Evolutionary conservation across 1,140 invertebrate genomes (phyloP), one percentile per base, ranked within the genome.

Genomic region (Scaptomyza hsui): DNA sequence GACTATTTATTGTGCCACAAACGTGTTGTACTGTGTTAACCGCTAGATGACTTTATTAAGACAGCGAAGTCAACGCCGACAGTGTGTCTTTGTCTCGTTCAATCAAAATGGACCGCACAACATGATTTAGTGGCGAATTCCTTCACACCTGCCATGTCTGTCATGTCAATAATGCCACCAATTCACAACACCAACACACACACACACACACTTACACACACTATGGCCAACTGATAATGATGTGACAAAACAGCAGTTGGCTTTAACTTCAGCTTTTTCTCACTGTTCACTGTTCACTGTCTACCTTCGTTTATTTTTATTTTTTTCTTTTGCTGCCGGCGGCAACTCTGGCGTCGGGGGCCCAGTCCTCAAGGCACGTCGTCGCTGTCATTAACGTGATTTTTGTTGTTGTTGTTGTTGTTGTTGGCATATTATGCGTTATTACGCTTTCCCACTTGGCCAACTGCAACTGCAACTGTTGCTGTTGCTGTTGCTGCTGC

Each of bases 231-330:
- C 85, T 77, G 85, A 89, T 89, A 89, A 89, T 89, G 85, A 89
- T 89, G 83, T 89, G 83, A 89, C 83, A 89, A 89, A 89, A 89
- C 83, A 89, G 79, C 80, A 78, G 75, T 89, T 88, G 83, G 60
- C 73, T 89, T 61, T 71, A 32, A 19, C 15, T 24, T 21, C 12
- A 6, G 24, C 24, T 24, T 37, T 37, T 6, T 7, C 29, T 9
- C 7, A 2, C 19, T 52, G 26, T 4, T 18, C 24, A 24, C 24
- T 24, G 4, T 1, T 29, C 5, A 9, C 6, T 37, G 18, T 29
- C n/a, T 10, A 1, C 3, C 26, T 52, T 5, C 18, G 7, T 35
- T 13, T 37, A 0, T 52, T 4, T 21, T 5, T 53, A 4, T 0
- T 10, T 18, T n/a, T n/a, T 10, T 39, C 1, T 4, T 19, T 47